Evolutionary conservation across 2,797 vertebrate species (phyloP), one percentile per base, ranked within the genome.

Genomic region (Chelon labrosus): DNA sequence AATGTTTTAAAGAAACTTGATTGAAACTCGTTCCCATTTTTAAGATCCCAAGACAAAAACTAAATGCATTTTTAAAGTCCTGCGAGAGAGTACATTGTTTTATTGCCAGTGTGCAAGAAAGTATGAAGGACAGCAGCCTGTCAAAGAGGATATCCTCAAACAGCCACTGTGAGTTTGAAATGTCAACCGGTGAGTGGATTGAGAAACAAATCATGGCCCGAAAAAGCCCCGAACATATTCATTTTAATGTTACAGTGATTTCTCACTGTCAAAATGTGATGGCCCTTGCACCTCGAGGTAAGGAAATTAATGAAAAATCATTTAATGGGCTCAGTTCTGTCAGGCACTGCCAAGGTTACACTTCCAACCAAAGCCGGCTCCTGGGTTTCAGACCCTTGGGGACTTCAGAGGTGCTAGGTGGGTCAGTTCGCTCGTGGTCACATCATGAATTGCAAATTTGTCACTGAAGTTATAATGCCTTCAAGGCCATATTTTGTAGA

Each of bases 381-480:
- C 20, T 0, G 52, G 56, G 37, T 22, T 47, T 25, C 54, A 7
- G n/a, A 54, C 22, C 59, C 19, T 5, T 1, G 7, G 11, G 11
- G 70, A 35, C 31, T 35, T 35, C 31, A 35, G 31, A 35, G 31
- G 31, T 19, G 10, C 17, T 20, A 17, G 19, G 16, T 51, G 44
- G 42, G 70, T 65, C 39, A 74, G 44, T 5, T 73, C 51, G 42
- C 63, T 79, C 71, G n/a, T 41, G 25, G 31, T 59, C 4, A 62
- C 60, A 27, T 65, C 25, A 35, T 35, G 31, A 35, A 35, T 55
- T 49, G n/a, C 27, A 69, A 62, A 73, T 70, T 16, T 69, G 39
- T 41, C 39, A 7, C 38, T n/a, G 12, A 35, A 35, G 16, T 31
- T 2, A 52, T 31, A 44, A 57, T 10, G 14, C 12, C 39, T 41